Percentiles rank a stretch among this genome's conserved stretches.
phyloP scores from a whole-genome alignment of 2,888 invertebrate genomes.

The Cataglyphis rosenhaueri region DNA sequence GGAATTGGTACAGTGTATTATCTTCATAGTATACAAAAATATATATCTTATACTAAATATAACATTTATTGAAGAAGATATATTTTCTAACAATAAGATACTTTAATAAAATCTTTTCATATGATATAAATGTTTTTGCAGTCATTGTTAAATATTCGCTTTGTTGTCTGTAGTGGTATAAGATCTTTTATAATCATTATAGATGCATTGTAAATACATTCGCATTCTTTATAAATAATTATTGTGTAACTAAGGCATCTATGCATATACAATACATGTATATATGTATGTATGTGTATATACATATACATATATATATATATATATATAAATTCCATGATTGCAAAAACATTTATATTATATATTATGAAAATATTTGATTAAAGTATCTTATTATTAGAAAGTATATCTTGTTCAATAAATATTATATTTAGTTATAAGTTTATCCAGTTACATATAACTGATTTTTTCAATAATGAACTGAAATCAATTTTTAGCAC shows the following conservation, averaged over 20 bases:
- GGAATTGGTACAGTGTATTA: background rate
- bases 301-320: too few species aligned
- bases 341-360: background rate
- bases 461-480: background rate
- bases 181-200: too few species aligned
- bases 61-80: background rate
- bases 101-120: background rate
- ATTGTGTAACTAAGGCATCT: too few species aligned
- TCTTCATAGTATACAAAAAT: background rate
- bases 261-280: background rate
- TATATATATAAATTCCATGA: background rate
- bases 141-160: too few species aligned
- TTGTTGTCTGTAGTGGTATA: too few species aligned
- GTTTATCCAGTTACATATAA: background rate
- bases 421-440: background rate
- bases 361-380: background rate
- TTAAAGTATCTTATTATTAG: background rate
- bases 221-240: too few species aligned
- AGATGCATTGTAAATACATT: too few species aligned
- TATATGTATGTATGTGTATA: too few species aligned
- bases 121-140: background rate
- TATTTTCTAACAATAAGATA: background rate
- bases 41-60: background rate
- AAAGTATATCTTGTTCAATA: background rate
- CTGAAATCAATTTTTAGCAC: slow-evolving; percentile 55